These are phyloP conservation scores for Limnephilus marmoratus DNA, from an alignment of 2,888 invertebrate genomes.

Conservation along the genomic window DNA sequence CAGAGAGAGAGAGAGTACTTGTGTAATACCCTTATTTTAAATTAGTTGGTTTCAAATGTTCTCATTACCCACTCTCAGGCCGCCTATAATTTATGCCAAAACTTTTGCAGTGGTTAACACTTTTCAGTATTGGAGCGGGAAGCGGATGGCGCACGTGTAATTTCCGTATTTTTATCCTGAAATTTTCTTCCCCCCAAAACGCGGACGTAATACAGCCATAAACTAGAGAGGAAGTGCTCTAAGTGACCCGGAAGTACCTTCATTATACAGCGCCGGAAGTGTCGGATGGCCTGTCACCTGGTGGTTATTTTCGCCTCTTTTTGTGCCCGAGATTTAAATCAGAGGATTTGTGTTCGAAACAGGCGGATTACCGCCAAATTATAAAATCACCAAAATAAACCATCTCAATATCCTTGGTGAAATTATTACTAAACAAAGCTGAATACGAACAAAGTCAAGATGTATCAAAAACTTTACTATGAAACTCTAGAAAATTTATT, in stretches of 20 bases:
- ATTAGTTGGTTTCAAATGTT: too few relatives aligned
- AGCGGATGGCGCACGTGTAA: background rate
- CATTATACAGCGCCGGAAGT: background rate
- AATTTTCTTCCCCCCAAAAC: background rate
- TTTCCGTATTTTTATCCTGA: background rate
- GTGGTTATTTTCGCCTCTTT: background rate
- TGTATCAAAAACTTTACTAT: too few relatives aligned
- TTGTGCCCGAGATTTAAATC: background rate
- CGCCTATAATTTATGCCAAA: background rate
- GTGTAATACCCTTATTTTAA: too few relatives aligned
- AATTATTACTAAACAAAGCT: too few relatives aligned
- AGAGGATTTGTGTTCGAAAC: background rate
- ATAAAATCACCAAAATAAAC: background rate
- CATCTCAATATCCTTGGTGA: background rate
- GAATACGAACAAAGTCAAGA: too few relatives aligned
- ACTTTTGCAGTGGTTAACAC: background rate
- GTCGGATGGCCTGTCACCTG: background rate
- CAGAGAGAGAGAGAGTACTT: too few relatives aligned
- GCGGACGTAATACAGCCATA: background rate
- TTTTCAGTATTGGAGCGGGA: background rate
- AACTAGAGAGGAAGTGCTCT: background rate
- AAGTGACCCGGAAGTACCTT: slow-evolving; percentile 2
- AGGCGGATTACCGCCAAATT: background rate
- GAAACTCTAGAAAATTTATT: too few relatives aligned
- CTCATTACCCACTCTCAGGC: background rate